phyloP scores from a whole-genome alignment of 2,888 invertebrate species.

The Polydesmus complanatus region DNA sequence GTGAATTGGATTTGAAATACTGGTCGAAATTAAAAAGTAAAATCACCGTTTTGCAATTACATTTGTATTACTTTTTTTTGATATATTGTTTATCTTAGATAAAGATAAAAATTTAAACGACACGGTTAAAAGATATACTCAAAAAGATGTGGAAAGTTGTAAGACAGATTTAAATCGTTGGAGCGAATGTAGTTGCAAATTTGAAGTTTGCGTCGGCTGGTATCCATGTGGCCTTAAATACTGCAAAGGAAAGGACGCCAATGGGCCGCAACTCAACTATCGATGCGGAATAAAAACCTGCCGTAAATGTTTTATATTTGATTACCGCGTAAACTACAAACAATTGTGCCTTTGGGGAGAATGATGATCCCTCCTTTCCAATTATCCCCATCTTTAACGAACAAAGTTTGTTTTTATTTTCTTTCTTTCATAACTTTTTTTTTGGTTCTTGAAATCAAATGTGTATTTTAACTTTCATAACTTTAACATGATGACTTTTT shows the following conservation, averaged over 20 bases:
- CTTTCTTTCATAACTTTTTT: too few relatives aligned
- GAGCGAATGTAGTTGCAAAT: slow-evolving; percentile 62
- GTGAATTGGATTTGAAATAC: slow-evolving; percentile 59
- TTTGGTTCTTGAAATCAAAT: too few relatives aligned
- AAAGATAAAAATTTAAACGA: not conserved
- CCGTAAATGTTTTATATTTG: slow-evolving; percentile 73
- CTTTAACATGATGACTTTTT: too few relatives aligned
- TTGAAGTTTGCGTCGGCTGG: slow-evolving; percentile 85
- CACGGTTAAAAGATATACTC: not conserved
- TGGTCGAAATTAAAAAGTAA: slow-evolving; percentile 36
- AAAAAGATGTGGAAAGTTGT: slow-evolving; percentile 26
- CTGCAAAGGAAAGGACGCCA: slow-evolving; percentile 63
- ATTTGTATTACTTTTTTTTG: not conserved
- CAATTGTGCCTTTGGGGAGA: slow-evolving; percentile 52
- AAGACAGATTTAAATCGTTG: slow-evolving; percentile 26
- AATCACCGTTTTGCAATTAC: slow-evolving; percentile 10
- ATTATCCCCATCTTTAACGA: too few relatives aligned
- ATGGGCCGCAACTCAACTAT: slow-evolving; percentile 54
- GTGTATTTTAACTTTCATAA: too few relatives aligned
- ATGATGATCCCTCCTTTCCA: too few relatives aligned
- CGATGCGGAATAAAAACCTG: slow-evolving; percentile 94
- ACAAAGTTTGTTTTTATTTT: too few relatives aligned
- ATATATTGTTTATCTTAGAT: not conserved
- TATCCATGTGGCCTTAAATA: slow-evolving; percentile 91
- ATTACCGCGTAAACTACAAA: slow-evolving; percentile 69